These are phyloP conservation scores for Dermolepida albohirtum DNA, from an alignment of 2,888 invertebrate species.

Conservation along the genomic window DNA sequence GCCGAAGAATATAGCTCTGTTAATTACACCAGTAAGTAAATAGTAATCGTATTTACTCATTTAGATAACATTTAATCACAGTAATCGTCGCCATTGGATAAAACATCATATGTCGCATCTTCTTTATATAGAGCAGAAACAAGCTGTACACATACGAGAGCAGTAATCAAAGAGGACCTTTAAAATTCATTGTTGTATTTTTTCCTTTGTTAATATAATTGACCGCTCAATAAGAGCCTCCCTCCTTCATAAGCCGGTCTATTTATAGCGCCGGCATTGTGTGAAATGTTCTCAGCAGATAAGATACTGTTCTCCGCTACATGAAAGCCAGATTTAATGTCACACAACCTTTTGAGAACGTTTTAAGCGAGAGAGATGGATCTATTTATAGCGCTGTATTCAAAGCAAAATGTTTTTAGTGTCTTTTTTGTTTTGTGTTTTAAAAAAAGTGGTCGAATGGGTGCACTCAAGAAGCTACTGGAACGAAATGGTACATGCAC, in stretches of 20 bases:
- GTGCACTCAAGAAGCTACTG: too few species aligned
- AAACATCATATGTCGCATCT: too few species aligned
- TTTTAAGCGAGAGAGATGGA: constrained; percentile 11
- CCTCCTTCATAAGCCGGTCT: constrained; percentile 11
- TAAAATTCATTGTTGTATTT: constrained; percentile 6
- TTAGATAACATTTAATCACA: too few species aligned
- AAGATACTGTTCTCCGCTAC: constrained; percentile 10
- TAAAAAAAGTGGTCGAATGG: not conserved
- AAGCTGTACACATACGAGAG: too few species aligned
- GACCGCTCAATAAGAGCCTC: constrained; percentile 1
- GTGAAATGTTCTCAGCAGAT: constrained; percentile 25
- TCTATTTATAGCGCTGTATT: constrained; percentile 20
- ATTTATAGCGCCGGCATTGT: constrained; percentile 24
- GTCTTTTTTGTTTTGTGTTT: not conserved
- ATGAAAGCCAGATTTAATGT: constrained; percentile 23
- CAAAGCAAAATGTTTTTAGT: constrained; percentile 15
- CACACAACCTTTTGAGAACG: constrained; percentile 20
- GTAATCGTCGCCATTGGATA: too few species aligned
- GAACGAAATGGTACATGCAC: not conserved
- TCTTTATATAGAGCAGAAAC: too few species aligned
- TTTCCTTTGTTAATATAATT: constrained; percentile 21
- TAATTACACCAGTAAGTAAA: too few species aligned
- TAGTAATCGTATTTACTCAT: too few species aligned
- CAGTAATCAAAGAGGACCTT: not conserved
- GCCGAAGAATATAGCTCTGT: too few species aligned